Conservation (phyloP, 2,797 vertebrate genomes). For the Harpagifer antarcticus region DNA sequence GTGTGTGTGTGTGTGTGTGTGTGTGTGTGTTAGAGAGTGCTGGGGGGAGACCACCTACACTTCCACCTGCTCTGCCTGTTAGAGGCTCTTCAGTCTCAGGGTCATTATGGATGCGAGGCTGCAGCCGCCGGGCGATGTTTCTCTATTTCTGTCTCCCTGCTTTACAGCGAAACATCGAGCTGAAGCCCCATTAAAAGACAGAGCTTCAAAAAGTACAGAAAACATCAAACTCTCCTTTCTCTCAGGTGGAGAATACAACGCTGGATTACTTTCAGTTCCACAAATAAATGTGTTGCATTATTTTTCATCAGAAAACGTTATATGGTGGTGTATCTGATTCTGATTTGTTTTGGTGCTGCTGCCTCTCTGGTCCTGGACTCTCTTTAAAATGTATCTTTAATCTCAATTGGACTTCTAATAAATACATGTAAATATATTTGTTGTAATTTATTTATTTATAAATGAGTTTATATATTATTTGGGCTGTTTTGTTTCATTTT, state of each 20-base stretch:
- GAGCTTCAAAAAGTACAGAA: conserved; percentile 65
- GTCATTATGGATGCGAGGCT: conserved; percentile 80
- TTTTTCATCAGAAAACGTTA: not conserved
- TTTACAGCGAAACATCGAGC: conserved; percentile 66
- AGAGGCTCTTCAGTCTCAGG: conserved; percentile 80
- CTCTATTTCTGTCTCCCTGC: conserved; percentile 81
- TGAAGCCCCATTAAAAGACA: conserved; percentile 69
- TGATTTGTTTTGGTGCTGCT: no score
- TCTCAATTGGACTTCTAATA: no score
- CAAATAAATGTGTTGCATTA: not conserved
- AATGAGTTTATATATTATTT: no score
- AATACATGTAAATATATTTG: no score
- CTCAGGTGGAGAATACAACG: conserved; percentile 21
- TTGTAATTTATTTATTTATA: no score
- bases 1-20: conserved; percentile 54
- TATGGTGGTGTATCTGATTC: no score
- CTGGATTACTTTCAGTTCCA: not conserved
- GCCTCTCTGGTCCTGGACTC: no score
- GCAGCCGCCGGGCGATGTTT: conserved; percentile 74
- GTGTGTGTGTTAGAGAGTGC: conserved; percentile 65
- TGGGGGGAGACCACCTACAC: conserved; percentile 83
- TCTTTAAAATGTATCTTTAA: no score
- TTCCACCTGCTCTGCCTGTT: conserved; percentile 81
- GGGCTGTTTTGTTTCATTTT: no score
- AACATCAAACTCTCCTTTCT: conserved; percentile 32